phyloP scores from a whole-genome alignment of 2,113 vertebrate species.

The Chitala chitala region DNA sequence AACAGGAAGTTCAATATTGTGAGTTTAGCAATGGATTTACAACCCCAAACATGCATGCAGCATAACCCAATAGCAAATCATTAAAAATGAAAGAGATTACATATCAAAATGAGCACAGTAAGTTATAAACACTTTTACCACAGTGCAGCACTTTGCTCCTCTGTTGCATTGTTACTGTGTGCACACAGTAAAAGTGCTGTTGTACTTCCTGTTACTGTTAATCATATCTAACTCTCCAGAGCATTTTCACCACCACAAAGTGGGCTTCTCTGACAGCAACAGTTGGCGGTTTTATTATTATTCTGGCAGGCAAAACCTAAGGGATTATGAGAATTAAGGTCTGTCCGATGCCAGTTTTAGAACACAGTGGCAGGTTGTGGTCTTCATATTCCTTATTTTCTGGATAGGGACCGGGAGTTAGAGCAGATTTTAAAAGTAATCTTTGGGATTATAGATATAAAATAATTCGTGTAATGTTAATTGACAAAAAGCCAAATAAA shows the following conservation, averaged over 20 bases:
- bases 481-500: neutral
- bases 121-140: too few species aligned
- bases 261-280: slow-evolving; percentile 4
- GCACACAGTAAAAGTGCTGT: neutral
- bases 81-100: neutral
- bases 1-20: neutral
- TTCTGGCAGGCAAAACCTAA: slow-evolving; percentile 22
- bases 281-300: slow-evolving; percentile 17
- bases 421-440: neutral
- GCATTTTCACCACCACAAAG: neutral
- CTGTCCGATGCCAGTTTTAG: neutral
- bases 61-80: too few species aligned
- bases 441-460: neutral
- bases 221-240: neutral
- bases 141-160: too few species aligned
- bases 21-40: neutral
- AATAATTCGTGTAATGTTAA: too few species aligned
- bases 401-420: neutral
- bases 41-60: too few species aligned
- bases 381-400: neutral
- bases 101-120: neutral
- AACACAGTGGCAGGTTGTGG: slow-evolving; percentile 1
- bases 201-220: neutral
- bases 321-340: slow-evolving; percentile 25
- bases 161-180: slow-evolving; percentile 2